Evolutionary conservation across 1,140 invertebrate genomes (phyloP).

Genomic region (Drosophila gunungcola): DNA sequence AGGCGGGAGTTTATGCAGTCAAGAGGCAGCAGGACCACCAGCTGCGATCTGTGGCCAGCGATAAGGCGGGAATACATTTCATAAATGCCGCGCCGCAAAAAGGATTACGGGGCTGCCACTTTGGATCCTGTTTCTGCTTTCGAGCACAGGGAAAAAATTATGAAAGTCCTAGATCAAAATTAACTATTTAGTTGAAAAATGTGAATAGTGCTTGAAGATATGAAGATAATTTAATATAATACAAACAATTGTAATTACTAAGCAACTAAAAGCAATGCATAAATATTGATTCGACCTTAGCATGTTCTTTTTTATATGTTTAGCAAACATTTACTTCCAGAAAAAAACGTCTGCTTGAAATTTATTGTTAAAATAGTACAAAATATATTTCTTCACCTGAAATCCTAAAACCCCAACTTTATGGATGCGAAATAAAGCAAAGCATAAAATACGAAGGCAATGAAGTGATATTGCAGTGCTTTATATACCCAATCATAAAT

Average conservation of each 20-base stretch:
- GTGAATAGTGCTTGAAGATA: too few species aligned
- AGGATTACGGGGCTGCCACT: conserved; percentile 60
- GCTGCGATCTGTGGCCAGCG: conserved; percentile 64
- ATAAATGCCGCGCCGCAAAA: conserved; percentile 70
- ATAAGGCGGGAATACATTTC: conserved; percentile 74
- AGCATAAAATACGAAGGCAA: conserved; percentile 3
- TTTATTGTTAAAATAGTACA: conserved; percentile 74
- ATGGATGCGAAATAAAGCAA: not conserved
- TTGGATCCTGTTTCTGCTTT: not conserved
- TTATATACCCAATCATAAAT: conserved; percentile 22
- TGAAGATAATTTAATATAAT: too few species aligned
- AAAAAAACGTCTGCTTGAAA: conserved; percentile 34
- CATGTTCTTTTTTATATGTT: too few species aligned
- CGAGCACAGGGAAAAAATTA: conserved; percentile 1
- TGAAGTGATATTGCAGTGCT: not conserved
- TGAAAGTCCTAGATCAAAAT: not conserved
- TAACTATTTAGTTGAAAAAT: too few species aligned
- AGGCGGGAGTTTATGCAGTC: conserved; percentile 34
- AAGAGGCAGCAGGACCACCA: conserved; percentile 46
- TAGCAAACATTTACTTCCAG: conserved; percentile 28
- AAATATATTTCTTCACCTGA: conserved; percentile 49
- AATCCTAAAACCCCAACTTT: not conserved
- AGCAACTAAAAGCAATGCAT: too few species aligned
- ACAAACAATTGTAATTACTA: too few species aligned
- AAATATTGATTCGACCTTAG: too few species aligned